Evolutionary conservation across 1,140 invertebrate species (phyloP), one percentile per base, ranked within the genome.

Genomic region (Monochamus saltuarius): DNA sequence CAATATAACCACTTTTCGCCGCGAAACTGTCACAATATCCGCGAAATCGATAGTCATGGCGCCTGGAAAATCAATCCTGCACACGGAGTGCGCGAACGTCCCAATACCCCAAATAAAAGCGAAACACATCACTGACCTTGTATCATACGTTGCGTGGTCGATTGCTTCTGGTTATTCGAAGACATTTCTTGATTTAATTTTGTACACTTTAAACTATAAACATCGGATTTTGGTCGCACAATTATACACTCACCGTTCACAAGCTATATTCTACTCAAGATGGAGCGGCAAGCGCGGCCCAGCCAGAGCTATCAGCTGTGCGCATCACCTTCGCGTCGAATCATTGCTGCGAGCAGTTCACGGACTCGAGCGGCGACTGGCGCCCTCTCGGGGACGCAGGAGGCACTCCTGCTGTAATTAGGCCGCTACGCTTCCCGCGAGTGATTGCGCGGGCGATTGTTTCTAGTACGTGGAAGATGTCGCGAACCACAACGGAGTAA

Each of bases 201-300:
- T 70, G 51, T 66, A 70, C 74, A 77, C 75, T 75, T 75, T 68
- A 77, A 75, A 77, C 68, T 75, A 74, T 72, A 75, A 77, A 77
- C 75, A 76, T 77, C 71, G 74, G 73, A 68, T 77, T 74, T 73
- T 69, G 62, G 65, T 69, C 64, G 53, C 66, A 73, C 73, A 72
- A 74, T 70, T 70, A 73, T 68, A 71, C 74, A 70, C 74, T 66
- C 71, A 71, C 74, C 68, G 74, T 68, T 71, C 74, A 75, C 72
- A 75, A 75, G 73, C 75, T 77, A 77, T 71, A 74, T 72, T 75
- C 75, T 75, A 76, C 75, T 77, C 75, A 75, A 77, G 74, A 77
- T 75, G 75, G 75, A 75, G 75, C 75, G 67, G 65, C 66, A 66
- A 77, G 72, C 71, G 71, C 71, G 66, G 71, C 74, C 74, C 75